Conservation (phyloP, 2,797 vertebrate species). For the Adrianichthys oophorus region DNA sequence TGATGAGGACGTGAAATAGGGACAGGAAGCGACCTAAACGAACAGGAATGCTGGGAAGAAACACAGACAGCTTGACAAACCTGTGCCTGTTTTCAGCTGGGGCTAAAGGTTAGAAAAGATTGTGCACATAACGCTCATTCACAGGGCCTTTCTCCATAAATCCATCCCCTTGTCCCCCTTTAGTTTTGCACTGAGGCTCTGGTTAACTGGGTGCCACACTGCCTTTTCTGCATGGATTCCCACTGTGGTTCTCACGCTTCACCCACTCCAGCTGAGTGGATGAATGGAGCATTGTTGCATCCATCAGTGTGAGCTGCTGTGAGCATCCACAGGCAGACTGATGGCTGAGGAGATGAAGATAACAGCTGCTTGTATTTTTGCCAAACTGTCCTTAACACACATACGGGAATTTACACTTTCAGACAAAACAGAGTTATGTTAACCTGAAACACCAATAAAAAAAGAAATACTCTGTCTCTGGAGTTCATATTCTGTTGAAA, state of each 20-base stretch:
- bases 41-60: conserved; percentile 66
- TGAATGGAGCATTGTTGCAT: conserved; percentile 22
- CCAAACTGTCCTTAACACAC: conserved; percentile 27
- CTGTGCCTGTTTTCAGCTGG: conserved; percentile 14
- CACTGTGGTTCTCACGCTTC: conserved; percentile 26
- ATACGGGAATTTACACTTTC: too few species aligned
- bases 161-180: too few species aligned
- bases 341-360: conserved; percentile 31
- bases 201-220: too few species aligned
- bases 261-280: conserved; percentile 32
- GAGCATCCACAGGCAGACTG: conserved; percentile 33
- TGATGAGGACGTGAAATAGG: conserved; percentile 54
- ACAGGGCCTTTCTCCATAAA: too few species aligned
- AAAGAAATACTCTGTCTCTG: too few species aligned
- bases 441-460: too few species aligned
- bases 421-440: too few species aligned
- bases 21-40: conserved; percentile 68
- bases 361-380: conserved; percentile 30
- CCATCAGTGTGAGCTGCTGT: conserved; percentile 21
- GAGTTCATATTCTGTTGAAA: too few species aligned
- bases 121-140: neutral
- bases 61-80: neutral
- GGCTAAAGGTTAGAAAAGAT: conserved; percentile 30
- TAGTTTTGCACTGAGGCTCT: too few species aligned
- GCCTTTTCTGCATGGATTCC: too few species aligned